phyloP scores from a whole-genome alignment of 2,113 vertebrate genomes.

The Carettochelys insculpta region DNA sequence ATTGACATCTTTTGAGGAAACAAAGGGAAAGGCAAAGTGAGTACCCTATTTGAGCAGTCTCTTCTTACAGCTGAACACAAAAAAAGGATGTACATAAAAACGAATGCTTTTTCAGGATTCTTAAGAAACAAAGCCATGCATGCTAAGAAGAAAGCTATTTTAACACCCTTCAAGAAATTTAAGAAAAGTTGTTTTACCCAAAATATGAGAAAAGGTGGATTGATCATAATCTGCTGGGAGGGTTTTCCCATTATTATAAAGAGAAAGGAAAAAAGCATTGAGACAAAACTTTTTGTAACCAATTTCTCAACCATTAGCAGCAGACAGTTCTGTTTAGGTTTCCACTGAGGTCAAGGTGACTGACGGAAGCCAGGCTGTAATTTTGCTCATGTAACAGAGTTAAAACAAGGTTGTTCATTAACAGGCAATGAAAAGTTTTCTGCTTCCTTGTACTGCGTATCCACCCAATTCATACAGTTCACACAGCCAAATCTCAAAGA shows the following conservation, averaged over 20 bases:
- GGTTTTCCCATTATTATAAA: neutral
- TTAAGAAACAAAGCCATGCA: neutral
- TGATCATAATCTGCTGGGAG: neutral
- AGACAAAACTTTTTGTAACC: neutral
- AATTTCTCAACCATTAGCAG: neutral
- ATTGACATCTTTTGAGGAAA: neutral
- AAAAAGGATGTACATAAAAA: neutral
- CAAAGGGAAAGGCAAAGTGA: neutral
- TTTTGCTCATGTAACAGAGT: neutral
- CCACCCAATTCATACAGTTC: neutral
- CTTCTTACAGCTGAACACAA: accelerated
- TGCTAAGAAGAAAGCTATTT: neutral
- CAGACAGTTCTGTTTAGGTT: neutral
- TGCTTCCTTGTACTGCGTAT: neutral
- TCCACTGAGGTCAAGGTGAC: neutral
- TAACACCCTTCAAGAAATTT: neutral
- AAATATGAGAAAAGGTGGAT: too few relatives aligned
- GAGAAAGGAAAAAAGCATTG: neutral
- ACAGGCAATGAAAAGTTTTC: neutral
- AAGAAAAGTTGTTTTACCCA: too few relatives aligned
- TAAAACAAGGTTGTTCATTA: neutral
- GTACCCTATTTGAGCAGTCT: neutral
- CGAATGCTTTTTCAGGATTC: neutral
- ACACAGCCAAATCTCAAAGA: constrained; percentile 19
- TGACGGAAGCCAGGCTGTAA: neutral